phyloP scores from a whole-genome alignment of 2,113 vertebrate species.

The Corvus cornix region DNA sequence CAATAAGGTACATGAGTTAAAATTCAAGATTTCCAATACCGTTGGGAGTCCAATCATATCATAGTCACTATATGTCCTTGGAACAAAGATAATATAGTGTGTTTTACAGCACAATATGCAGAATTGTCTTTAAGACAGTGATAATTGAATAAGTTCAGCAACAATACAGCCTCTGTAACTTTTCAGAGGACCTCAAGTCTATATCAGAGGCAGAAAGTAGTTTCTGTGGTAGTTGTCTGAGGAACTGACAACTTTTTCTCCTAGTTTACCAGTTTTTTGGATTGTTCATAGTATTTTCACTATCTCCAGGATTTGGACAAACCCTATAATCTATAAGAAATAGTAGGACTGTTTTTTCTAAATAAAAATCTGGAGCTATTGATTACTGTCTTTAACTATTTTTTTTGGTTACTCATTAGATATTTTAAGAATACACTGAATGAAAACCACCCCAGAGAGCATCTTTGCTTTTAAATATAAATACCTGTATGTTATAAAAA shows the following conservation, averaged over 20 bases:
- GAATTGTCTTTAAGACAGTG: not conserved
- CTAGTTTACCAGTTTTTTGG: not conserved
- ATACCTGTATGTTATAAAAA: not conserved
- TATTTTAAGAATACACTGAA: not conserved
- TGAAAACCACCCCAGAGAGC: not conserved
- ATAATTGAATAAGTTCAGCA: not conserved
- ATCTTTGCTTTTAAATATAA: not conserved
- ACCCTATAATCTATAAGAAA: not conserved
- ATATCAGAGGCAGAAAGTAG: not conserved
- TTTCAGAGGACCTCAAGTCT: not conserved
- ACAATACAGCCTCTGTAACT: not conserved
- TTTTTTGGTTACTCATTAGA: not conserved
- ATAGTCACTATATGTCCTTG: not conserved
- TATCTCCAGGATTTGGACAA: not conserved
- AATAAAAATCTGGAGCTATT: not conserved
- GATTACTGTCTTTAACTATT: not conserved
- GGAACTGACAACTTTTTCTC: not conserved
- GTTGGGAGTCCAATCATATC: not conserved
- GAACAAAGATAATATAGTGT: not conserved
- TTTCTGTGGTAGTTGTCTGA: not conserved
- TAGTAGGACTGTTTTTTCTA: not conserved
- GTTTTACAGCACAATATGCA: not conserved
- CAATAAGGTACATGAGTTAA: not conserved
- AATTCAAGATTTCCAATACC: not conserved
- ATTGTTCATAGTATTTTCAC: not conserved